Percentiles rank a stretch among this genome's conserved stretches.
Evolutionary conservation across 2,113 vertebrate species (phyloP).

Genomic region (Eubucco bourcierii): DNA sequence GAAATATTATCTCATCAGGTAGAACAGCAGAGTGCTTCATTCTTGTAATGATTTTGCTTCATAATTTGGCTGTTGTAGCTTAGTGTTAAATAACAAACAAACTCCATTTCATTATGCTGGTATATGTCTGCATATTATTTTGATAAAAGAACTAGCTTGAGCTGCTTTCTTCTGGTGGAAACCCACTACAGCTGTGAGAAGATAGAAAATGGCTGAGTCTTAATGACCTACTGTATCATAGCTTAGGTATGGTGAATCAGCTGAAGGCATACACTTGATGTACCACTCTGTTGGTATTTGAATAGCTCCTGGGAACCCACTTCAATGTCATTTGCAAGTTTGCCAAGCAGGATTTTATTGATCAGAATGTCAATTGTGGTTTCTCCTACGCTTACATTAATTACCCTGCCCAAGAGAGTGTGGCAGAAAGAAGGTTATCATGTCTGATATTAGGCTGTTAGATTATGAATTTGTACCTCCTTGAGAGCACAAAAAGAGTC

Average conservation of each 20-base stretch:
- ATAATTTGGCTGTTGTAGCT: not conserved
- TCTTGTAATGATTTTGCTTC: not conserved
- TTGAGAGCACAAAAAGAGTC: not conserved
- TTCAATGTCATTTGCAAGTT: conserved; percentile 7
- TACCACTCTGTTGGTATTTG: not conserved
- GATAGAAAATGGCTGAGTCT: not conserved
- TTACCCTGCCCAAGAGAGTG: conserved; percentile 10
- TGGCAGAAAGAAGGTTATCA: conserved; percentile 36
- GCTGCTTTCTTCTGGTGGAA: not conserved
- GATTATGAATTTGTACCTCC: conserved; percentile 29
- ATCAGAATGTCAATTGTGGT: conserved; percentile 38
- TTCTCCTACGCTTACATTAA: conserved; percentile 41
- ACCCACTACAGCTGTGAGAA: not conserved
- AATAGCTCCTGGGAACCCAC: conserved; percentile 2
- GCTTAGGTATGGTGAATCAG: accelerated
- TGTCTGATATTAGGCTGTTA: conserved; percentile 37
- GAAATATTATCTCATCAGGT: not conserved
- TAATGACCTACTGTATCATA: not conserved
- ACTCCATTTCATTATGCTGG: not conserved
- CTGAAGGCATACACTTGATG: not conserved
- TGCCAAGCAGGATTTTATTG: conserved; percentile 47
- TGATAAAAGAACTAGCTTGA: not conserved
- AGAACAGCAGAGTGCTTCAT: not conserved
- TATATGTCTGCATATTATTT: not conserved
- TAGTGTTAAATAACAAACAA: not conserved